phyloP scores from a whole-genome alignment of 2,888 invertebrate species.

The Macroteleia sp. region DNA sequence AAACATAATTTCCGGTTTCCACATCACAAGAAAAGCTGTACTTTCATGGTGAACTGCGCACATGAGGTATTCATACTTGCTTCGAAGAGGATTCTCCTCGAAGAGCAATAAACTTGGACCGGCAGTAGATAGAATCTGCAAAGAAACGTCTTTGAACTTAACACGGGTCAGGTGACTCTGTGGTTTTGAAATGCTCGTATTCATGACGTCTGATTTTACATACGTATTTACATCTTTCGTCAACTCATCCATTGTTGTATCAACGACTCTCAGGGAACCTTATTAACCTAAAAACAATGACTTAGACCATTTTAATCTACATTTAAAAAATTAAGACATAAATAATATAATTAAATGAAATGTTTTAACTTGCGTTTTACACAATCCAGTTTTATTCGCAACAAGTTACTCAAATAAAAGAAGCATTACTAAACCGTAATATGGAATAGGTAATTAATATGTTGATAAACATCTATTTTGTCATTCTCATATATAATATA shows the following conservation, averaged over 20 bases:
- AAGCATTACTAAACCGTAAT: too few relatives aligned
- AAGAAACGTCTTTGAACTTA: constrained; percentile 81
- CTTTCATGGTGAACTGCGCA: constrained; percentile 76
- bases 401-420: too few relatives aligned
- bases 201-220: constrained; percentile 55
- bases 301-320: too few relatives aligned
- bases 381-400: too few relatives aligned
- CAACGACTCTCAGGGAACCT: neutral
- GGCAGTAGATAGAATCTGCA: constrained; percentile 55
- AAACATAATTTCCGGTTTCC: constrained; percentile 73
- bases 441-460: too few relatives aligned
- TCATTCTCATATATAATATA: too few relatives aligned
- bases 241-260: constrained; percentile 22
- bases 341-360: too few relatives aligned
- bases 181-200: constrained; percentile 53
- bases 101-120: constrained; percentile 64
- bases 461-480: too few relatives aligned
- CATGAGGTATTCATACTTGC: constrained; percentile 55
- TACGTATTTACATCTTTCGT: constrained; percentile 46
- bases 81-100: constrained; percentile 56
- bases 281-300: too few relatives aligned
- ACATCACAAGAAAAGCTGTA: constrained; percentile 69
- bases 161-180: constrained; percentile 80
- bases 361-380: too few relatives aligned
- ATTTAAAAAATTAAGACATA: too few relatives aligned